Conservation (phyloP, 1,140 invertebrate genomes). For the Capitella teleta region DNA sequence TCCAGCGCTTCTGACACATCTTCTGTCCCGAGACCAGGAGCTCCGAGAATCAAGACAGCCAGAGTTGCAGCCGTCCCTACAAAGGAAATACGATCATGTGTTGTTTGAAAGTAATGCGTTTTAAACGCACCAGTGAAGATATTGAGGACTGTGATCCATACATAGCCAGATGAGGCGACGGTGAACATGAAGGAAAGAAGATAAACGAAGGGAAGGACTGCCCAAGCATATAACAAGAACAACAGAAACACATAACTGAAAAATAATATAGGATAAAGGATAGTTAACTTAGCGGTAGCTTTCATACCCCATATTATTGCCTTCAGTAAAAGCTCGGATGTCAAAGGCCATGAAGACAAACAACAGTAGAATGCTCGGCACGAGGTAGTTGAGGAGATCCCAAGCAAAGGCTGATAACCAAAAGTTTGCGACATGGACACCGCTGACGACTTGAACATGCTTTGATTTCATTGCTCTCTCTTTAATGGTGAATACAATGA, state of each 20-base stretch:
- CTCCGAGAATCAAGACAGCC: conserved; percentile 26
- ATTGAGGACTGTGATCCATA: conserved; percentile 31
- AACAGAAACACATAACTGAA: conserved; percentile 15
- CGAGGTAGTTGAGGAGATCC: conserved; percentile 47
- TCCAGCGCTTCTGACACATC: conserved; percentile 22
- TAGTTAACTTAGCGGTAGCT: no score
- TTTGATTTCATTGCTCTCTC: conserved; percentile 21
- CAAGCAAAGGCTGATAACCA: conserved; percentile 61
- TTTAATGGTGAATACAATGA: conserved; percentile 29
- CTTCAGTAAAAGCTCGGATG: conserved; percentile 46
- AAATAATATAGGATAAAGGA: no score
- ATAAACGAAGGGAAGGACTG: conserved; percentile 35
- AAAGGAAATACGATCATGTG: no score
- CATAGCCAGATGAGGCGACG: conserved; percentile 31
- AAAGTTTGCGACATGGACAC: conserved; percentile 54
- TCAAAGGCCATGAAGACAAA: conserved; percentile 31
- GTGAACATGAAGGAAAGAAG: conserved; percentile 32
- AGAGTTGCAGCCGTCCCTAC: conserved; percentile 27
- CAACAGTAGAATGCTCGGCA: conserved; percentile 25
- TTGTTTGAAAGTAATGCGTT: no score
- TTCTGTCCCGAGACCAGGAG: conserved; percentile 23
- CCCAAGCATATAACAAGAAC: conserved; percentile 38
- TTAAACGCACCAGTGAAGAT: conserved; percentile 17
- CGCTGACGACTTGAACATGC: conserved; percentile 36
- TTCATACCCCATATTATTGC: no score